Percentiles rank a stretch among this genome's conserved stretches.
phyloP scores from a whole-genome alignment of 2,888 invertebrate species.

The Emmelina monodactyla region DNA sequence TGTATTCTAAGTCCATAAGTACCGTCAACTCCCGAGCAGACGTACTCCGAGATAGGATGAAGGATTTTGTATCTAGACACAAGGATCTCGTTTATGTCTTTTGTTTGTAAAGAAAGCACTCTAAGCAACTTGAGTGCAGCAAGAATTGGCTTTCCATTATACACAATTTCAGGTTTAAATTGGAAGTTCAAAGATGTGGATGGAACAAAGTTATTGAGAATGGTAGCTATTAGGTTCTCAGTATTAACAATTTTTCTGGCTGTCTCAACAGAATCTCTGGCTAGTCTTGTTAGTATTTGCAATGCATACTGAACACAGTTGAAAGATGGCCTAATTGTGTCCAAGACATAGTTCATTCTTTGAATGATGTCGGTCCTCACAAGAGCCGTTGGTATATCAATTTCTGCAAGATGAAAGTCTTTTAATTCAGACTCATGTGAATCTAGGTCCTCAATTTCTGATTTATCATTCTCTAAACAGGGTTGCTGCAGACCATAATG shows the following conservation, averaged over 20 bases:
- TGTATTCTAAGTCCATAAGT: constrained; percentile 66
- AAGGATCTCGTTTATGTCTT: constrained; percentile 57
- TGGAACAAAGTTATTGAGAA: constrained; percentile 69
- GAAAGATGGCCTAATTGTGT: constrained; percentile 72
- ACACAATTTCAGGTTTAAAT: constrained; percentile 50
- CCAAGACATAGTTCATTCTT: constrained; percentile 79
- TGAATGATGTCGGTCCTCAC: constrained; percentile 78
- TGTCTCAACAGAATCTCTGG: constrained; percentile 76
- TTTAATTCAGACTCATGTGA: constrained; percentile 71
- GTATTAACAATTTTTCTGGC: constrained; percentile 70
- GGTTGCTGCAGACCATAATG: constrained; percentile 73
- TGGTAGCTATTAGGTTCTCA: constrained; percentile 69
- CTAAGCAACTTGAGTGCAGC: constrained; percentile 78
- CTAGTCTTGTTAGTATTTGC: constrained; percentile 80
- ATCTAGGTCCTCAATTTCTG: constrained; percentile 63
- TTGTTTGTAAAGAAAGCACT: constrained; percentile 70
- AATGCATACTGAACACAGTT: constrained; percentile 77
- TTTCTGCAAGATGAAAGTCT: constrained; percentile 86
- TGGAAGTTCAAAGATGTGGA: constrained; percentile 34
- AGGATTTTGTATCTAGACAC: constrained; percentile 62
- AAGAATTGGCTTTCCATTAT: constrained; percentile 71
- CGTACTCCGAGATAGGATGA: constrained; percentile 60
- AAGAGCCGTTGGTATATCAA: constrained; percentile 79
- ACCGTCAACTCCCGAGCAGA: constrained; percentile 58
- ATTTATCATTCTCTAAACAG: constrained; percentile 54